Conservation (phyloP, 2,113 vertebrate species). For the Corythornis cristatus region DNA sequence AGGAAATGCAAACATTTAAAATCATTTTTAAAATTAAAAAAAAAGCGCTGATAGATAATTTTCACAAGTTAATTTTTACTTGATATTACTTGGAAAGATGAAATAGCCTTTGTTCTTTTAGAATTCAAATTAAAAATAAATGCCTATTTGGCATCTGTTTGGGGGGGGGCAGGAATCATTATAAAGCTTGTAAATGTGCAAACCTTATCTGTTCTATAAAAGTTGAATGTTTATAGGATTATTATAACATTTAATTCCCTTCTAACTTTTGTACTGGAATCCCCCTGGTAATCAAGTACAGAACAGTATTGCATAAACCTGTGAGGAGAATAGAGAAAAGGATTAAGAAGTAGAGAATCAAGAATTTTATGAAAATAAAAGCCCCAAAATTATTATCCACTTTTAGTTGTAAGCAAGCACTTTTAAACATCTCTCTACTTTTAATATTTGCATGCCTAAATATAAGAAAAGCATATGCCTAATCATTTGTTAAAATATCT, state of each 20-base stretch:
- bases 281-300: not conserved
- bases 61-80: not conserved
- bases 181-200: not conserved
- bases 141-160: not conserved
- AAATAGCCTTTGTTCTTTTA: not conserved
- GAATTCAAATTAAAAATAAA: constrained; percentile 12
- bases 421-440: not conserved
- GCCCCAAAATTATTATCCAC: not conserved
- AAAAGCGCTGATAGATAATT: not conserved
- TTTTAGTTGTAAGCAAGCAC: not conserved
- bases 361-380: not conserved
- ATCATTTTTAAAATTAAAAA: not conserved
- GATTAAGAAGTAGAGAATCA: not conserved
- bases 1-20: not conserved
- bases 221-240: not conserved
- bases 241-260: not conserved
- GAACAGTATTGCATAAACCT: not conserved
- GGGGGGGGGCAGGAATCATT: not conserved
- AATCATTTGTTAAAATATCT: not conserved
- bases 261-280: not conserved
- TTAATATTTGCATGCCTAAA: not conserved
- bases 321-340: not conserved
- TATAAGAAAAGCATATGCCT: not conserved
- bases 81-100: not conserved
- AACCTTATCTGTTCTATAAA: not conserved